Conservation (phyloP, 2,797 vertebrate species). For the Cyprinodon diabolis region DNA sequence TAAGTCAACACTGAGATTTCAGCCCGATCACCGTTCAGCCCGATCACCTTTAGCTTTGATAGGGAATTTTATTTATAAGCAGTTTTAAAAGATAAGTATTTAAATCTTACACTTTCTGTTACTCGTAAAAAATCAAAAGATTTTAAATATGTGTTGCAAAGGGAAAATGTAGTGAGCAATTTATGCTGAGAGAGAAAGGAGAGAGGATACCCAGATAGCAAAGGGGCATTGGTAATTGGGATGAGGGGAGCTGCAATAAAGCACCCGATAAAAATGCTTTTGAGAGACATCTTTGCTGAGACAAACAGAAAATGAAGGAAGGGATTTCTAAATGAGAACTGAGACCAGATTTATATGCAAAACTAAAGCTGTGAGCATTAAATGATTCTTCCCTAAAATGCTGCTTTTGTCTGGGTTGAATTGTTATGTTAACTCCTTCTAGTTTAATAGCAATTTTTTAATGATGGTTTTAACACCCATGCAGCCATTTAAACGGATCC, state of each 20-base stretch:
- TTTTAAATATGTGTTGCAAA: constrained; percentile 10
- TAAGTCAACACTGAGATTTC: neutral
- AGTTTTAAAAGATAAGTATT: neutral
- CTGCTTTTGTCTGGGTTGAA: constrained; percentile 17
- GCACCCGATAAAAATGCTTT: constrained; percentile 8
- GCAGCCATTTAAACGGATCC: neutral
- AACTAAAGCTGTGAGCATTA: neutral
- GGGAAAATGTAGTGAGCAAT: neutral
- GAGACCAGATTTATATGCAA: constrained; percentile 20
- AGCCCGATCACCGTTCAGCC: too few relatives aligned
- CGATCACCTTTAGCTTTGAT: neutral
- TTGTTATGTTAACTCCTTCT: constrained; percentile 18
- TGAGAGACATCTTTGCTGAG: constrained; percentile 12
- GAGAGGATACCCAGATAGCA: constrained; percentile 11
- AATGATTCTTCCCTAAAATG: constrained; percentile 7
- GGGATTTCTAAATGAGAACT: constrained; percentile 11
- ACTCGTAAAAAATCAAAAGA: neutral
- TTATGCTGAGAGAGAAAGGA: neutral
- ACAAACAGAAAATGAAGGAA: neutral
- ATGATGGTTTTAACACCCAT: constrained; percentile 25
- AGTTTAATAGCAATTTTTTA: constrained; percentile 38
- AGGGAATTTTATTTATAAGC: neutral
- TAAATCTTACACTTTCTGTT: neutral
- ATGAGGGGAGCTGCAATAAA: neutral
- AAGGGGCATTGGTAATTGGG: neutral